Evolutionary conservation across 2,888 invertebrate genomes (phyloP).

Genomic region (Nymphalis c-album): DNA sequence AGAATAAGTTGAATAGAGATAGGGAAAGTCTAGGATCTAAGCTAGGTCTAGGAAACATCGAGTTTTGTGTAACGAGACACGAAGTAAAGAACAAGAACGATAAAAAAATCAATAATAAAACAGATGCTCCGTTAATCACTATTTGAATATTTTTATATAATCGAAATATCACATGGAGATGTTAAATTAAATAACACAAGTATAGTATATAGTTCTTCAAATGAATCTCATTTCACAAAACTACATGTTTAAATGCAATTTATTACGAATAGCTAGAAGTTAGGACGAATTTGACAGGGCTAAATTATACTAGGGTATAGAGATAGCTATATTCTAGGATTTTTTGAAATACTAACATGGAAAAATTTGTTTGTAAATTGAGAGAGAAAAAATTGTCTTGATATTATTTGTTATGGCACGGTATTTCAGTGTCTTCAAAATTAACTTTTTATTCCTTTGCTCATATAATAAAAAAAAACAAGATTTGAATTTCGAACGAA

Average conservation of each 20-base stretch:
- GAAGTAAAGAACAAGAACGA: background rate
- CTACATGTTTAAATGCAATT: slow-evolving; percentile 3
- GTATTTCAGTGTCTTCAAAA: too few species aligned
- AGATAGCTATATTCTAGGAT: slow-evolving; percentile 16
- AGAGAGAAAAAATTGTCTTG: background rate
- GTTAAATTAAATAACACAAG: too few species aligned
- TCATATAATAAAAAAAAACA: background rate
- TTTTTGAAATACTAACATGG: background rate
- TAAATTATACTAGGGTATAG: slow-evolving; percentile 41
- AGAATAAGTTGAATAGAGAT: slow-evolving; percentile 25
- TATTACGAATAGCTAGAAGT: slow-evolving; percentile 25
- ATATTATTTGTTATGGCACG: too few species aligned
- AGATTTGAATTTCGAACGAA: background rate
- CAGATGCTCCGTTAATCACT: too few species aligned
- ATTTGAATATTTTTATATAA: too few species aligned
- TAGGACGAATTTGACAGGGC: slow-evolving; percentile 66
- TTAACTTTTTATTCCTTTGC: too few species aligned
- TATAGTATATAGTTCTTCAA: slow-evolving; percentile 3
- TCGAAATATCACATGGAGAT: too few species aligned
- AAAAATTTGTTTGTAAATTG: background rate
- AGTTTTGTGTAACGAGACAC: slow-evolving; percentile 10
- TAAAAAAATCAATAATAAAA: too few species aligned
- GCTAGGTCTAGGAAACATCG: slow-evolving; percentile 25
- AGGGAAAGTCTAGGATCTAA: slow-evolving; percentile 33
- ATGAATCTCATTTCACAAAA: slow-evolving; percentile 18